Conservation (phyloP, 2,797 vertebrate species). For the Eidolon dupreanum region DNA sequence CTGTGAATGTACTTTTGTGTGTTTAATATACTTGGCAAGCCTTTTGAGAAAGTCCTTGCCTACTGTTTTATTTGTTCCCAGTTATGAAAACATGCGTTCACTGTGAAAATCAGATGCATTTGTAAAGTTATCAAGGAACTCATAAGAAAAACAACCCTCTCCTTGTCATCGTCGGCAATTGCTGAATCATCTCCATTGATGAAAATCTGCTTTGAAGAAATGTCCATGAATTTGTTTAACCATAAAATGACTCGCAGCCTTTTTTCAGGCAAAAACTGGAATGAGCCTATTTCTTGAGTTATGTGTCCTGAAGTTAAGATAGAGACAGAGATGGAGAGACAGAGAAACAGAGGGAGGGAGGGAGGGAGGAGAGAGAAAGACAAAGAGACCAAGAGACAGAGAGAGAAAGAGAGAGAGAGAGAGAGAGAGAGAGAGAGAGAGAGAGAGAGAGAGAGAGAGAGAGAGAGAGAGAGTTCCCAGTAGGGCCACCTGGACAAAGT, state of each 20-base stretch:
- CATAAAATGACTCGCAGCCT: not conserved
- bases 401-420: not conserved
- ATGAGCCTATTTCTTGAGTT: not conserved
- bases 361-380: not conserved
- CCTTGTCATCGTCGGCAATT: not conserved
- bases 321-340: not conserved
- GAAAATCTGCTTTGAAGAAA: not conserved
- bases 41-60: constrained; percentile 70
- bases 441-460: not conserved
- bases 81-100: constrained; percentile 75
- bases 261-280: not conserved
- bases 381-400: not conserved
- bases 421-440: not conserved
- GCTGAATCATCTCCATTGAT: not conserved
- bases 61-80: constrained; percentile 81
- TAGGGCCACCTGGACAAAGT: not conserved
- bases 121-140: constrained; percentile 72
- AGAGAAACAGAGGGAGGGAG: not conserved
- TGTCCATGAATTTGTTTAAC: not conserved
- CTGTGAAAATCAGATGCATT: constrained; percentile 75
- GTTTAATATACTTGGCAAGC: constrained; percentile 65
- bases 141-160: constrained; percentile 32
- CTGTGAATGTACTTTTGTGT: constrained; percentile 72
- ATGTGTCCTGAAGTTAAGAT: not conserved
- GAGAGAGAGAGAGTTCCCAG: not conserved